These are phyloP conservation scores for Neoascia interrupta DNA, from an alignment of 2,888 invertebrate genomes.

Conservation along the genomic window DNA sequence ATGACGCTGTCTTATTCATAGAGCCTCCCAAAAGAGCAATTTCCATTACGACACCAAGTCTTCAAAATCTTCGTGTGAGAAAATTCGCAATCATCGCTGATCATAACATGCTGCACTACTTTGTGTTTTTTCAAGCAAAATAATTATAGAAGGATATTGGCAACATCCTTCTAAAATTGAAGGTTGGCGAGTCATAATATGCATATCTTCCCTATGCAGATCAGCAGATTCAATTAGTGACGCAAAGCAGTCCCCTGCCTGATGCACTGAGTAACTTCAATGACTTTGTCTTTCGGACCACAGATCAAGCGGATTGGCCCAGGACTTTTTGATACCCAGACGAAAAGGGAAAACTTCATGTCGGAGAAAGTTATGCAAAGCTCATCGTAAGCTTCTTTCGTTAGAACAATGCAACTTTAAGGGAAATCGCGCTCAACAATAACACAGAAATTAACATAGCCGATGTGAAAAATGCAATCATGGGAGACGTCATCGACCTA, in stretches of 20 bases:
- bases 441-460: background rate
- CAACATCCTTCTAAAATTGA: too few species aligned
- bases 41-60: too few species aligned
- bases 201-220: background rate
- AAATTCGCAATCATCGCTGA: too few species aligned
- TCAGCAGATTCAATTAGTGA: background rate
- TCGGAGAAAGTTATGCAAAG: constrained; percentile 21
- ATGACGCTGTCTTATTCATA: too few species aligned
- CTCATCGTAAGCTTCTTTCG: constrained; percentile 5
- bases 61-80: too few species aligned
- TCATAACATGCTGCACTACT: too few species aligned
- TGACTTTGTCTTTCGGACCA: background rate
- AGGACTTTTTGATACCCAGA: constrained; percentile 14
- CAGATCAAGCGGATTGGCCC: constrained; percentile 6
- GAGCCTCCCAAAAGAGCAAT: too few species aligned
- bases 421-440: constrained; percentile 19
- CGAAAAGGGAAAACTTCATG: background rate
- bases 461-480: constrained; percentile 2
- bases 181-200: background rate
- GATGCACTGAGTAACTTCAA: background rate
- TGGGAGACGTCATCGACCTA: constrained; percentile 17
- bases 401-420: constrained; percentile 33
- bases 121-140: too few species aligned
- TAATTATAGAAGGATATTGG: background rate
- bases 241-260: background rate